Conservation (phyloP, 1,140 invertebrate species). For the Plutomurus gul region DNA sequence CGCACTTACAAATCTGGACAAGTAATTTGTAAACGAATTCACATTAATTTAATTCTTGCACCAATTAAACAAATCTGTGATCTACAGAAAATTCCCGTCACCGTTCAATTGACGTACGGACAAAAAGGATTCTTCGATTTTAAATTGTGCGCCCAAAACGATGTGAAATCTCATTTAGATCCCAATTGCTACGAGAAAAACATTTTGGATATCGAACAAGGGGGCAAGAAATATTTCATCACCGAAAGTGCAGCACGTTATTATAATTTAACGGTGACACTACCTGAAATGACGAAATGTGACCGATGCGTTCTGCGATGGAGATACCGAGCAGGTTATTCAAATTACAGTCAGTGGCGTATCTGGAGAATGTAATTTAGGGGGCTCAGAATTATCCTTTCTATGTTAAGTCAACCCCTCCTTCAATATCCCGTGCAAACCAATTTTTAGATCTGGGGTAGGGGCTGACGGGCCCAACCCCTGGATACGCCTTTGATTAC, state of each 20-base stretch:
- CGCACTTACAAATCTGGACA: conserved; percentile 57
- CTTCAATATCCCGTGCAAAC: no score
- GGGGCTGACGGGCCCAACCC: no score
- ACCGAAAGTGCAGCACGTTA: conserved; percentile 40
- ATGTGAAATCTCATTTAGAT: conserved; percentile 58
- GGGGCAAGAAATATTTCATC: conserved; percentile 54
- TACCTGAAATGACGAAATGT: conserved; percentile 56
- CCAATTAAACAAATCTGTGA: neutral
- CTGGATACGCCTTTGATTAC: no score
- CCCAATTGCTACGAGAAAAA: conserved; percentile 70
- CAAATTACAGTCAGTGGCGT: no score
- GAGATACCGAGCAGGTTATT: conserved; percentile 55
- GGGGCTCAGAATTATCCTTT: no score
- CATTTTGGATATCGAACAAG: conserved; percentile 60
- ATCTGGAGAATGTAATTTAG: no score
- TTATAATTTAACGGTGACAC: conserved; percentile 53
- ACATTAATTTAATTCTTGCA: neutral
- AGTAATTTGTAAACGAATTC: neutral
- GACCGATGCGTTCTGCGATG: conserved; percentile 58
- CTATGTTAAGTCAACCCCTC: no score
- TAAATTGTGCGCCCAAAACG: conserved; percentile 71
- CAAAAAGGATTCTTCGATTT: conserved; percentile 81
- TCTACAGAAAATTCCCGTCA: conserved; percentile 27
- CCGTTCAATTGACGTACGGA: conserved; percentile 35
- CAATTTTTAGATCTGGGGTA: no score